Base-by-base conservation (phyloP, 1,140 invertebrate genomes). In the Harpegnathos saltator region DNA sequence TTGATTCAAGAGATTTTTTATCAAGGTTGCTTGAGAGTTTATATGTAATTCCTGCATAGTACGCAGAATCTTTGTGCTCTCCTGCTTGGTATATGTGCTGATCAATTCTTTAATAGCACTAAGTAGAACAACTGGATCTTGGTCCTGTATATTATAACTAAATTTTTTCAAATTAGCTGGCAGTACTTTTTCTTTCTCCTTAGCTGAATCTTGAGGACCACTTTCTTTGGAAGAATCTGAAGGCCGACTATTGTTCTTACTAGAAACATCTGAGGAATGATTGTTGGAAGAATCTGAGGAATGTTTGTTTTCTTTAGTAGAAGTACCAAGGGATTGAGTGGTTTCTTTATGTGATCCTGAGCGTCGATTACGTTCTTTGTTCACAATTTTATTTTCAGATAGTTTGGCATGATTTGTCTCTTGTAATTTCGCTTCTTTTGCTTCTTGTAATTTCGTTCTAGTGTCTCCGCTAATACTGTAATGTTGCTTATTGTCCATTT, bases 221-320 rank as follows among this genome's bases (percentile, higher is more conserved):
- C 33, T 86, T 52, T 88, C 91, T 59, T 61, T 88, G 0, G 89
- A 89, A 11, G 81, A 83, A 58, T 92, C 87, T 3, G 71, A 62
- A 1, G 92, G 92, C 58, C 85, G 74, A 74, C 56, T 93, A 52
- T 93, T 94, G 66, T 94, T 93, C 69, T 94, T 94, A 29, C 83
- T 89, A 0, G 91, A 93, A 33, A 29, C 72, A 80, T 94, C 91
- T n/a, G 91, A 91, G 5, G 83, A 83, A 15, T 69, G 71, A 44
- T 71, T 73, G 50, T 75, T 82, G 0, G 89, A 88, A 14, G 75
- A 85, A 58, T 92, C 88, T 1, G 68, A 44, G 1, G 92, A 91
- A 54, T 84, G 71, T 82, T 61, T 93, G 50, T 93, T 94, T 71
- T 94, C 93, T 58, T 94, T 94, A 12, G 72, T 86, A 0, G 89